Evolutionary conservation across 2,888 invertebrate genomes (phyloP).

Genomic region (Argyresthia albistria): DNA sequence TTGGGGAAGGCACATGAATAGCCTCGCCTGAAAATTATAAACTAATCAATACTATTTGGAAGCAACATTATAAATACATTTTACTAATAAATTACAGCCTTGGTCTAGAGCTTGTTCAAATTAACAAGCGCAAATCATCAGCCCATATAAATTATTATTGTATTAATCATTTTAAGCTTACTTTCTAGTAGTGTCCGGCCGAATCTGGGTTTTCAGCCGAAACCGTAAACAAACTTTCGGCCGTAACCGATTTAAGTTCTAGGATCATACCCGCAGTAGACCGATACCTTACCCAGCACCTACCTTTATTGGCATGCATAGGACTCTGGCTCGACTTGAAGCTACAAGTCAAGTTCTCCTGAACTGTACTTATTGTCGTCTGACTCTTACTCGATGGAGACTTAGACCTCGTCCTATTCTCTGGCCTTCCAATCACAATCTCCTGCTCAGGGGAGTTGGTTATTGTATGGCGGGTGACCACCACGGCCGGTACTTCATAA

Average conservation of each 20-base stretch:
- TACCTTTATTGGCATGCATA: conserved; percentile 36
- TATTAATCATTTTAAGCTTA: too few relatives aligned
- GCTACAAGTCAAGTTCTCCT: conserved; percentile 38
- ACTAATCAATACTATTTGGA: background rate
- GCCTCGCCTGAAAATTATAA: conserved; percentile 55
- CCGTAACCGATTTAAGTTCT: too few relatives aligned
- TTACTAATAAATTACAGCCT: background rate
- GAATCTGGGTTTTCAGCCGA: too few relatives aligned
- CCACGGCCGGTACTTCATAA: background rate
- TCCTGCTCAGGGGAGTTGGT: background rate
- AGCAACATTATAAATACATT: background rate
- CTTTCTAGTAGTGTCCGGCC: too few relatives aligned
- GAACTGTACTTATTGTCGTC: conserved; percentile 50
- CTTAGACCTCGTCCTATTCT: conserved; percentile 25
- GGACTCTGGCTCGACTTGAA: conserved; percentile 48
- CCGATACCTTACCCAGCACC: background rate
- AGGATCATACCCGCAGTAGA: too few relatives aligned
- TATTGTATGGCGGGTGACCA: background rate
- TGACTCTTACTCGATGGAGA: conserved; percentile 50
- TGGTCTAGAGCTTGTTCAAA: too few relatives aligned
- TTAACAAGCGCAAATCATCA: too few relatives aligned
- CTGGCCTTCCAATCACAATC: background rate
- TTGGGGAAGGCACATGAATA: conserved; percentile 52
- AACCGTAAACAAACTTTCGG: too few relatives aligned
- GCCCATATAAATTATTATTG: too few relatives aligned